Evolutionary conservation across 2,113 vertebrate genomes (phyloP).

Genomic region (Romanogobio albipinnatus): DNA sequence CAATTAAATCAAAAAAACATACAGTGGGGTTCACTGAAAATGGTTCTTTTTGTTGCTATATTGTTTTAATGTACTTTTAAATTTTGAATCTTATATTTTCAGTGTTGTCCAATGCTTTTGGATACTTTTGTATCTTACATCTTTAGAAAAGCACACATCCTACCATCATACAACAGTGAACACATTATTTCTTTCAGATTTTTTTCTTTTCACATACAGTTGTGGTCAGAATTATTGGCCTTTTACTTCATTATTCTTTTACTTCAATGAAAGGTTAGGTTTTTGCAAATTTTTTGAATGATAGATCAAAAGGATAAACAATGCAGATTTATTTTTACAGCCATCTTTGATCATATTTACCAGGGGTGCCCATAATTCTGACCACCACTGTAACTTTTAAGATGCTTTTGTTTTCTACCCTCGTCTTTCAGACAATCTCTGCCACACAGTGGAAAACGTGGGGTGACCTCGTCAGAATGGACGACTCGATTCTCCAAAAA

Average conservation of each 20-base stretch:
- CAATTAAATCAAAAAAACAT: neutral
- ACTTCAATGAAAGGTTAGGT: too few relatives aligned
- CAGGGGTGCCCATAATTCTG: too few relatives aligned
- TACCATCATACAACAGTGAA: neutral
- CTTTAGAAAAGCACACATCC: neutral
- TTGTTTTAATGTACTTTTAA: neutral
- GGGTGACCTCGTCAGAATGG: conserved; percentile 60
- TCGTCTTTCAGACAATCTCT: conserved; percentile 58
- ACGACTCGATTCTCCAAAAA: conserved; percentile 55
- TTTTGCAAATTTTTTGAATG: too few relatives aligned
- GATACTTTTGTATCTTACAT: neutral
- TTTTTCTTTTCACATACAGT: neutral
- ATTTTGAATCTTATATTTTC: neutral
- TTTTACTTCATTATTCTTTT: too few relatives aligned
- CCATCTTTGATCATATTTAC: too few relatives aligned
- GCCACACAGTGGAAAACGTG: conserved; percentile 58
- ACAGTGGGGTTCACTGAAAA: neutral
- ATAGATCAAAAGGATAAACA: too few relatives aligned
- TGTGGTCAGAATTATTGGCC: too few relatives aligned
- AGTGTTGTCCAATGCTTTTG: neutral
- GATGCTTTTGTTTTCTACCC: neutral
- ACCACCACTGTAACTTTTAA: neutral
- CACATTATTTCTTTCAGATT: neutral
- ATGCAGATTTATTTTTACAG: too few relatives aligned
- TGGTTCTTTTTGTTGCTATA: neutral